Conservation (phyloP, 2,888 invertebrate genomes). For the Eudasyphora cyanicolor region DNA sequence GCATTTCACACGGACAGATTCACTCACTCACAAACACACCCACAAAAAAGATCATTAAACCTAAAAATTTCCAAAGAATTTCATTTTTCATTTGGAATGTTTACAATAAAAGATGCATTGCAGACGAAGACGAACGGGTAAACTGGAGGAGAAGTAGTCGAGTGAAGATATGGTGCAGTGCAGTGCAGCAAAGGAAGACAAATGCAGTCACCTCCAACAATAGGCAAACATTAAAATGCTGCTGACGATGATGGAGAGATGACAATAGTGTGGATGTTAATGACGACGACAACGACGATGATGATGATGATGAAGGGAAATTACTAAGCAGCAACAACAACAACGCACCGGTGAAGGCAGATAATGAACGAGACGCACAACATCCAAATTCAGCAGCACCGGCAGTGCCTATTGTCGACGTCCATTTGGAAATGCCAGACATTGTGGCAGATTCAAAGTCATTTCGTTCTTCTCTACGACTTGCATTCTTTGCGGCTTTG, state of each 20-base stretch:
- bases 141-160: too few relatives aligned
- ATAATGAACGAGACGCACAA: slow-evolving; percentile 9
- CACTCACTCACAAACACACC: slow-evolving; percentile 38
- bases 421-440: slow-evolving; percentile 65
- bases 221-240: background rate
- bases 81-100: slow-evolving; percentile 36
- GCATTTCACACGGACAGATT: slow-evolving; percentile 7
- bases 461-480: slow-evolving; percentile 1
- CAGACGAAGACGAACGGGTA: background rate
- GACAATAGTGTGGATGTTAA: background rate
- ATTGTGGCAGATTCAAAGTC: slow-evolving; percentile 64
- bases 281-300: background rate
- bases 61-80: slow-evolving; percentile 50
- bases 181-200: background rate
- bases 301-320: slow-evolving; percentile 7
- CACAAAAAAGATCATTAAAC: slow-evolving; percentile 59
- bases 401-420: too few relatives aligned
- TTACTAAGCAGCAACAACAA: background rate
- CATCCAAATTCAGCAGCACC: background rate
- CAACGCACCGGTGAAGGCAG: too few relatives aligned
- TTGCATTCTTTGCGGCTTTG: background rate
- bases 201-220: slow-evolving; percentile 7
- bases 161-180: too few relatives aligned
- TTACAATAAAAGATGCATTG: slow-evolving; percentile 27
- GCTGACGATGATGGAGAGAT: background rate